Evolutionary conservation across 2,888 invertebrate species (phyloP).

Genomic region (Oxyteleia sp.): DNA sequence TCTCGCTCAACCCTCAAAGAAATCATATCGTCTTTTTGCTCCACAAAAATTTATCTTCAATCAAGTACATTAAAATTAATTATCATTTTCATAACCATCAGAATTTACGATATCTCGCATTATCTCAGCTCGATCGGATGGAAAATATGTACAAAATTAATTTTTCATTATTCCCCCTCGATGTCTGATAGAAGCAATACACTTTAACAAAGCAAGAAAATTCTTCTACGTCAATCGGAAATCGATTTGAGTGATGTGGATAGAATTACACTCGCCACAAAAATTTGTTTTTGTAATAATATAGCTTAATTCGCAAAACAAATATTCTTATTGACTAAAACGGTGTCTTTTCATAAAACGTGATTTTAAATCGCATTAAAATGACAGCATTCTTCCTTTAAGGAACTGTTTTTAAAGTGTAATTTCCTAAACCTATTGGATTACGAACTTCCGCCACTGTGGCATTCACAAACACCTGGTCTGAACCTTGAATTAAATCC

Average conservation of each 20-base stretch:
- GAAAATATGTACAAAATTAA: slow-evolving; percentile 1
- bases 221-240: slow-evolving; percentile 22
- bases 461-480: slow-evolving; percentile 5
- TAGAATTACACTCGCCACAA: slow-evolving; percentile 1
- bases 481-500: slow-evolving; percentile 4
- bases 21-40: no score
- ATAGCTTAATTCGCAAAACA: background rate
- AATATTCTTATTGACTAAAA: slow-evolving; percentile 19
- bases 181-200: background rate
- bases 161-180: background rate
- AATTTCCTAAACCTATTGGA: slow-evolving; percentile 13
- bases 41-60: background rate
- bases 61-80: background rate
- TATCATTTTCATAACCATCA: background rate
- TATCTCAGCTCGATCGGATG: background rate
- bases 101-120: background rate
- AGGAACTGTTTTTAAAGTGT: slow-evolving; percentile 22
- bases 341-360: no score
- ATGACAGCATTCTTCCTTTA: slow-evolving; percentile 1
- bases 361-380: slow-evolving; percentile 13
- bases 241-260: slow-evolving; percentile 14
- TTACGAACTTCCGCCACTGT: slow-evolving; percentile 9
- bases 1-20: no score
- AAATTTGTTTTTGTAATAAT: slow-evolving; percentile 16
- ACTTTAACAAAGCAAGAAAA: slow-evolving; percentile 6